These are phyloP conservation scores for Criorhina ranunculi DNA, from an alignment of 2,888 invertebrate species.

Conservation along the genomic window DNA sequence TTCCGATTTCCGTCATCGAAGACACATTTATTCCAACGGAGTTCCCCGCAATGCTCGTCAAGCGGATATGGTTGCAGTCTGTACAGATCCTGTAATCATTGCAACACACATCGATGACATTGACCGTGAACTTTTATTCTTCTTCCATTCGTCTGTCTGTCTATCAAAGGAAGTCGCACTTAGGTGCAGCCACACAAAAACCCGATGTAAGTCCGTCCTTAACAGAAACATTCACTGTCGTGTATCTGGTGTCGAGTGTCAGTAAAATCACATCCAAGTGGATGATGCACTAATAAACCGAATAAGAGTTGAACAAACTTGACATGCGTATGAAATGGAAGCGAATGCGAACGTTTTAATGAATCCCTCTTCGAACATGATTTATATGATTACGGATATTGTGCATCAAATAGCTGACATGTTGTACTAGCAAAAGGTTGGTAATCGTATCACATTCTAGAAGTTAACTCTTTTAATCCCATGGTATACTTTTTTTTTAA, in stretches of 20 bases:
- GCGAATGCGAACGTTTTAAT: conserved; percentile 57
- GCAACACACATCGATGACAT: conserved; percentile 54
- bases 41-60: conserved; percentile 16
- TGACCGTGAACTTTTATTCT: conserved; percentile 65
- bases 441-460: conserved; percentile 68
- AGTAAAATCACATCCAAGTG: conserved; percentile 59
- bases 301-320: conserved; percentile 70
- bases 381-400: conserved; percentile 75
- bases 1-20: conserved; percentile 48
- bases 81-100: conserved; percentile 36
- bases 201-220: conserved; percentile 38
- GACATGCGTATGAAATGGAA: conserved; percentile 67
- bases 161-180: conserved; percentile 45
- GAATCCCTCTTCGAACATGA: conserved; percentile 60
- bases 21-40: conserved; percentile 43
- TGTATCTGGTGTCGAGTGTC: conserved; percentile 66
- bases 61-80: conserved; percentile 3
- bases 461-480: conserved; percentile 40
- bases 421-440: conserved; percentile 64
- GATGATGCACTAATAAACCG: conserved; percentile 66
- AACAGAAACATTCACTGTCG: conserved; percentile 56
- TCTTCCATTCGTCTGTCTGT: conserved; percentile 32
- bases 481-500: conserved; percentile 10
- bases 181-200: conserved; percentile 30
- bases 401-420: conserved; percentile 71